These are phyloP conservation scores for Oryzias melastigma DNA, from an alignment of 2,113 vertebrate species.

Conservation along the genomic window DNA sequence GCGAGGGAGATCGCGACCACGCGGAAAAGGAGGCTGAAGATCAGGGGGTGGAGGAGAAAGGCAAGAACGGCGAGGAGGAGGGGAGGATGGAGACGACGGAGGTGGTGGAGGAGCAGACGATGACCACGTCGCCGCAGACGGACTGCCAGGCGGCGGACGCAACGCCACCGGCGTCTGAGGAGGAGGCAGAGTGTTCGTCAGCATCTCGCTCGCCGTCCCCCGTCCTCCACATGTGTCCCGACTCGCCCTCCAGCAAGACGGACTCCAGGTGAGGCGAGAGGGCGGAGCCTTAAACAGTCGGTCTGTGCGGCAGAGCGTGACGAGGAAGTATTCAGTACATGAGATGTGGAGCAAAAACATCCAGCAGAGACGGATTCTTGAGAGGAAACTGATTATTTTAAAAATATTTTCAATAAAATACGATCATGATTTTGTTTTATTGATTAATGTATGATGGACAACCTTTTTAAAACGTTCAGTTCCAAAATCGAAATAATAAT, in stretches of 20 bases:
- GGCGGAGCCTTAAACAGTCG: not conserved
- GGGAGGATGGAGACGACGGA: constrained; percentile 17
- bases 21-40: constrained; percentile 36
- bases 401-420: too few relatives aligned
- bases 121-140: not conserved
- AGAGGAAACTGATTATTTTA: too few relatives aligned
- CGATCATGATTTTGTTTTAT: too few relatives aligned
- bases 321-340: not conserved
- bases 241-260: constrained; percentile 82
- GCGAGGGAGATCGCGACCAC: constrained; percentile 5
- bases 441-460: too few relatives aligned
- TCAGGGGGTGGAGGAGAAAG: constrained; percentile 20
- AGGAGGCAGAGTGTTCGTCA: constrained; percentile 57
- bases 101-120: not conserved
- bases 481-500: too few relatives aligned
- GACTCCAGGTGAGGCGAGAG: constrained; percentile 81
- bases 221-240: constrained; percentile 73
- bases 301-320: not conserved
- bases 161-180: constrained; percentile 56
- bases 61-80: constrained; percentile 30
- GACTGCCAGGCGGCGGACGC: constrained; percentile 33
- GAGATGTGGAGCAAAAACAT: not conserved
- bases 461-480: too few relatives aligned
- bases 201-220: constrained; percentile 68
- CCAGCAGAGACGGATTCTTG: not conserved